Base-by-base conservation (phyloP, 2,113 vertebrate species). In the Apteryx owenii region DNA sequence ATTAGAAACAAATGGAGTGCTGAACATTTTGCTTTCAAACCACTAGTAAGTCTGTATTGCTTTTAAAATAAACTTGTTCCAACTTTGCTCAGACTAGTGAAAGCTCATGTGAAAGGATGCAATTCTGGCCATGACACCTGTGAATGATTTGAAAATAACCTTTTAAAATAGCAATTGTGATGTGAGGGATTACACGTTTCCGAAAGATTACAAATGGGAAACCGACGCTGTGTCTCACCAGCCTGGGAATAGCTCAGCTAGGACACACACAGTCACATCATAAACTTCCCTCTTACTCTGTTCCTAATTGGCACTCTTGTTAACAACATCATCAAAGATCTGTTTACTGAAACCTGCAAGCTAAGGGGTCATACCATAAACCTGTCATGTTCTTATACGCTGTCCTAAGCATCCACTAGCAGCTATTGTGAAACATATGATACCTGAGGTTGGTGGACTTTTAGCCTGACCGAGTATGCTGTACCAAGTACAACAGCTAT, bases 61-160 rank as follows among this genome's bases (percentile, higher is more conserved):
- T 89, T 90, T 90, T 81, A 92, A 93, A 90, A 76, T 85, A 95
- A 96, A 92, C 70, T 93, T 93, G 77, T 25, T 93, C 83, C 56
- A 58, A 76, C 25, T 95, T 90, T 15, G 19, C 60, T 90, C 46
- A 75, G 85, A 78, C 66, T 60, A 84, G 61, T 65, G 56, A 69
- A 77, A 94, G 61, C 91, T 95, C 85, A 61, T 18, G 46, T 89
- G 80, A 89, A 92, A n/a, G 65, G 77, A 96, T 73, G 61, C 58
- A 95, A 64, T 84, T 94, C 75, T 94, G 87, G 50, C 78, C 0
- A 1, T 21, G 56, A 96, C 70, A 96, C 81, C 62, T 92, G 50
- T 53, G 62, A 92, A 91, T 73, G 56, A 90, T 73, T 76, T 89
- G 84, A 93, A 95, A 97, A 95, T 54, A 80, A 40, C 65, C 84